Evolutionary conservation across 2,113 vertebrate species (phyloP), one percentile per base, ranked within the genome.

Genomic region (Dicentrarchus labrax): DNA sequence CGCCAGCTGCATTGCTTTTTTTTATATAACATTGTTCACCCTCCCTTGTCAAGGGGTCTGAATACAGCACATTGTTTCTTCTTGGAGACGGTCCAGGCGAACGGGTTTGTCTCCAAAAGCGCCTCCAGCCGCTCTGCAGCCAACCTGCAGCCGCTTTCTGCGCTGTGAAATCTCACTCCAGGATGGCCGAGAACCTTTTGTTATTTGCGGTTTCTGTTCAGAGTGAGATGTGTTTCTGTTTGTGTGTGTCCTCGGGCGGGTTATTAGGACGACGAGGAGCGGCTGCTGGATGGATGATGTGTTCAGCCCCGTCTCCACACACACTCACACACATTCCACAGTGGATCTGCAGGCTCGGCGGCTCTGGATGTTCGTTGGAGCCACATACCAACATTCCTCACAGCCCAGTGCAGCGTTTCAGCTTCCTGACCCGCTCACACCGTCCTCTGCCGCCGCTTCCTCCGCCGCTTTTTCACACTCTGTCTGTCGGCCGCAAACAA

Each of bases 21-120:
- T 56, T 72, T 62, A 36, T 68, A 67, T 48, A 85, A 76, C 84
- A 78, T 57, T 72, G 69, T 78, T 68, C 77, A 71, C 71, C 80
- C 73, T 62, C 71, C 85, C 78, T 79, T 39, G 74, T 73, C 74
- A 36, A 53, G 59, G 90, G 78, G 80, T 78, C 92, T 89, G 88
- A 92, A 93, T 95, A 91, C 90, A 86, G 85, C 90, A 85, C 91
- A 90, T 93, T 94, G 93, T 95, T 93, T 89, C 57, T 89, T 38
- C 56, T 88, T 95, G 90, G 93, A 93, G 77, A 19, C 78, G 78
- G 24, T 94, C 90, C 91, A 93, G 94, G 80, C 56, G 83, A 82
- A 89, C 82, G 92, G 91, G 89, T 92, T 89, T 85, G 68, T 88
- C 88, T 90, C 86, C 47, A 64, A 87, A 83, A 87, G 76, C 51